Conservation (phyloP, 2,888 invertebrate species). For the Seira ritae region DNA sequence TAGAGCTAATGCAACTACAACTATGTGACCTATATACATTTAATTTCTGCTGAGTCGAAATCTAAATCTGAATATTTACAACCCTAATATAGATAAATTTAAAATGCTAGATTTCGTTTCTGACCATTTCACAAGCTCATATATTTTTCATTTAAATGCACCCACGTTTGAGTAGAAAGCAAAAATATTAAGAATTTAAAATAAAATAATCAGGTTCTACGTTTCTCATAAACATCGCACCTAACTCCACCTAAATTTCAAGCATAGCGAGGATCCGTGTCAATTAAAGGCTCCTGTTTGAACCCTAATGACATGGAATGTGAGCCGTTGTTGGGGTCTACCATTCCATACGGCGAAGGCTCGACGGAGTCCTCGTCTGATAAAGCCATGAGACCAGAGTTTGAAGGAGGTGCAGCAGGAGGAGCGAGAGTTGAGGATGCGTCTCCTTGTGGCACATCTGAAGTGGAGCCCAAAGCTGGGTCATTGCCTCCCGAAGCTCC, state of each 20-base stretch:
- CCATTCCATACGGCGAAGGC: constrained; percentile 59
- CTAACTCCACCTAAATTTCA: constrained; percentile 19
- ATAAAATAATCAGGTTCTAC: constrained; percentile 18
- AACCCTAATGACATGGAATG: constrained; percentile 64
- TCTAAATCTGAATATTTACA: too few species aligned
- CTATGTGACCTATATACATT: too few species aligned
- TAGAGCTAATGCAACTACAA: too few species aligned
- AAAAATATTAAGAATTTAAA: constrained; percentile 4
- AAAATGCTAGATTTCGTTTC: too few species aligned
- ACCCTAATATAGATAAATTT: too few species aligned
- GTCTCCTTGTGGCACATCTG: constrained; percentile 22
- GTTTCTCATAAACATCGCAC: background rate
- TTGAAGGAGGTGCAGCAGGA: constrained; percentile 39
- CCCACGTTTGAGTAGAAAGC: too few species aligned
- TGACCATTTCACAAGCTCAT: background rate
- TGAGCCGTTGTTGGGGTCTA: constrained; percentile 45
- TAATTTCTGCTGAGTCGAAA: too few species aligned
- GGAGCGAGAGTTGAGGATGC: constrained; percentile 19
- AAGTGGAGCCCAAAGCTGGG: constrained; percentile 8
- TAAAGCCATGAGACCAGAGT: constrained; percentile 70
- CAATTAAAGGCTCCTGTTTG: constrained; percentile 71
- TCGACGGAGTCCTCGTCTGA: constrained; percentile 72
- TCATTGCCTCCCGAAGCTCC: constrained; percentile 23
- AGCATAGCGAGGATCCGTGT: constrained; percentile 68
- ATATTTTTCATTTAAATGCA: background rate